These are phyloP conservation scores for Triplophysa rosa DNA, from an alignment of 2,113 vertebrate species.

Conservation along the genomic window DNA sequence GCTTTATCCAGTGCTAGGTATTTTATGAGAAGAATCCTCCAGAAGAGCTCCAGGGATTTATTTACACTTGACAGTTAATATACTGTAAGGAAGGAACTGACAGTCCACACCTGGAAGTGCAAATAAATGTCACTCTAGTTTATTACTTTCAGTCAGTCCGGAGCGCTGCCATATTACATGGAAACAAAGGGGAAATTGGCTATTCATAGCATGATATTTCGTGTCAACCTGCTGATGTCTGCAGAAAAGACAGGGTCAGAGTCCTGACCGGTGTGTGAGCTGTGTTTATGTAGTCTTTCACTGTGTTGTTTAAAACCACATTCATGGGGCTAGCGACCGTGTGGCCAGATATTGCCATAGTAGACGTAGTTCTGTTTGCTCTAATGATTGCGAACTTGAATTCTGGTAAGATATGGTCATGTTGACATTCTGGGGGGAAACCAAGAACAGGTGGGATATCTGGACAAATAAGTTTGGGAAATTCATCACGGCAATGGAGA, in stretches of 20 bases:
- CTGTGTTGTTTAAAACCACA: background rate
- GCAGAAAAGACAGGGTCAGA: conserved; percentile 12
- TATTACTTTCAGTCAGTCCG: background rate
- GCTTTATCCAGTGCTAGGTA: background rate
- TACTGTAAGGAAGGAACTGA: background rate
- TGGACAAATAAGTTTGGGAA: no score
- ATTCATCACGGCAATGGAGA: no score
- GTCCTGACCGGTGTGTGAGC: background rate
- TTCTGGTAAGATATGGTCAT: no score
- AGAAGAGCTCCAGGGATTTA: conserved; percentile 2
- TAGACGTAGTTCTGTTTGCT: no score
- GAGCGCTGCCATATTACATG: background rate
- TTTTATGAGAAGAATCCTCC: conserved; percentile 4
- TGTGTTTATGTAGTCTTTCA: background rate
- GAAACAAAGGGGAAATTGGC: background rate
- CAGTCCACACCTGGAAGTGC: background rate
- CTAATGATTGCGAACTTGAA: no score
- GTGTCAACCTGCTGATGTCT: conserved; percentile 5
- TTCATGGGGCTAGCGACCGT: no score
- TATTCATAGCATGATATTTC: conserved; percentile 1
- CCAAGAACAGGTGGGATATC: no score
- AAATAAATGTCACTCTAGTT: conserved; percentile 22
- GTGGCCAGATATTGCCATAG: no score
- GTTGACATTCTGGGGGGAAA: no score
- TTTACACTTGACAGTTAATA: background rate